phyloP scores from a whole-genome alignment of 1,140 invertebrate genomes.

The Eubasilissa regina region DNA sequence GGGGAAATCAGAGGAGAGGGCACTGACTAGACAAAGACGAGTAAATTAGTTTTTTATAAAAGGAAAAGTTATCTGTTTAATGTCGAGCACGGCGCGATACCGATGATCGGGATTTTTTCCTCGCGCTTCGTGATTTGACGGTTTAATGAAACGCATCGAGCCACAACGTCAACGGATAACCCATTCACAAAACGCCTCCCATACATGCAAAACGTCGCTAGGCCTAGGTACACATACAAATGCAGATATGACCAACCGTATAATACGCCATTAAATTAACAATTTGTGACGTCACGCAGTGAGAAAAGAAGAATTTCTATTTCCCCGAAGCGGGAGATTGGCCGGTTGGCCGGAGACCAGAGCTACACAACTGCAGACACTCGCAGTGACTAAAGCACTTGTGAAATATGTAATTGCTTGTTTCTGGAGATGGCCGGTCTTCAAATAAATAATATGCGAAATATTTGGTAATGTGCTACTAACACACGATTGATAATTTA shows the following conservation, averaged over 20 bases:
- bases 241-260: background rate
- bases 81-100: background rate
- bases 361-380: no score
- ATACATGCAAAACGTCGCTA: slow-evolving; percentile 1
- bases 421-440: background rate
- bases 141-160: background rate
- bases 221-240: background rate
- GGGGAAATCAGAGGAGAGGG: background rate
- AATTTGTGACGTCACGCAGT: slow-evolving; percentile 29
- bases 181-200: slow-evolving; percentile 34
- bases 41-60: background rate
- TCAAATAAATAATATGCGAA: background rate
- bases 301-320: slow-evolving; percentile 26
- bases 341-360: background rate
- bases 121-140: background rate
- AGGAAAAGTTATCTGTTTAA: background rate
- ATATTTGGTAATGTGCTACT: no score
- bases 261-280: slow-evolving; percentile 34
- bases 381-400: slow-evolving; percentile 9
- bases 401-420: slow-evolving; percentile 1
- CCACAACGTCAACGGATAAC: slow-evolving; percentile 5
- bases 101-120: background rate
- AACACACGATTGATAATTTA: no score
- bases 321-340: slow-evolving; percentile 12
- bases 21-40: background rate